These are phyloP conservation scores for Oncopeltus fasciatus DNA, from an alignment of 1,140 invertebrate species.

Conservation along the genomic window DNA sequence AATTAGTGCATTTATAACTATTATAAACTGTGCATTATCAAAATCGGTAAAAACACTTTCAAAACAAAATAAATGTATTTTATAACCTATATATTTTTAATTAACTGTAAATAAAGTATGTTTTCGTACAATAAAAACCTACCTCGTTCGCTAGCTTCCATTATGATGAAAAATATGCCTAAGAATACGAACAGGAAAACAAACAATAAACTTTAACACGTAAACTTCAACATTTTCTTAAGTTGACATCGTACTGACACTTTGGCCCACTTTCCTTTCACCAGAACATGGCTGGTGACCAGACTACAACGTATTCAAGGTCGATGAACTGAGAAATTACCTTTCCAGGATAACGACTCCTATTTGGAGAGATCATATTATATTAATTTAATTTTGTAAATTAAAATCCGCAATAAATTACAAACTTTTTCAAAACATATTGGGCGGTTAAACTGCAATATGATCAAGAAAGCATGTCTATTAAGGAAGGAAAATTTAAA, in stretches of 20 bases:
- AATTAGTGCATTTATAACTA: neutral
- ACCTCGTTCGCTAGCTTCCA: conserved; percentile 14
- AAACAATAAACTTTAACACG: neutral
- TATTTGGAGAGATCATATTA: no score
- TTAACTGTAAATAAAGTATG: no score
- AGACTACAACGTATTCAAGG: conserved; percentile 7
- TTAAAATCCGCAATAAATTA: no score
- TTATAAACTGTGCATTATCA: neutral
- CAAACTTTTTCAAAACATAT: no score
- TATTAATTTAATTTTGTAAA: no score
- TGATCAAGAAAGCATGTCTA: no score
- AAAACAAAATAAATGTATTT: no score
- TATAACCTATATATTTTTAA: no score
- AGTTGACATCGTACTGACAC: conserved; percentile 4
- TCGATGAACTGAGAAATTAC: conserved; percentile 13
- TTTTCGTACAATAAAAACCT: neutral
- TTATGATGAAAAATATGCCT: neutral
- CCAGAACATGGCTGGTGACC: conserved; percentile 14
- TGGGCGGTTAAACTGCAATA: no score
- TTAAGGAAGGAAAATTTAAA: no score
- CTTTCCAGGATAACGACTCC: no score
- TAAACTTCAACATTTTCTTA: neutral
- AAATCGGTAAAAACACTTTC: neutral
- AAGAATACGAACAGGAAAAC: neutral
- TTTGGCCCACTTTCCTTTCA: conserved; percentile 18